Percentiles rank a stretch among this genome's conserved stretches.
Conservation (phyloP, 2,113 vertebrate species). For the Hiodon tergisus region DNA sequence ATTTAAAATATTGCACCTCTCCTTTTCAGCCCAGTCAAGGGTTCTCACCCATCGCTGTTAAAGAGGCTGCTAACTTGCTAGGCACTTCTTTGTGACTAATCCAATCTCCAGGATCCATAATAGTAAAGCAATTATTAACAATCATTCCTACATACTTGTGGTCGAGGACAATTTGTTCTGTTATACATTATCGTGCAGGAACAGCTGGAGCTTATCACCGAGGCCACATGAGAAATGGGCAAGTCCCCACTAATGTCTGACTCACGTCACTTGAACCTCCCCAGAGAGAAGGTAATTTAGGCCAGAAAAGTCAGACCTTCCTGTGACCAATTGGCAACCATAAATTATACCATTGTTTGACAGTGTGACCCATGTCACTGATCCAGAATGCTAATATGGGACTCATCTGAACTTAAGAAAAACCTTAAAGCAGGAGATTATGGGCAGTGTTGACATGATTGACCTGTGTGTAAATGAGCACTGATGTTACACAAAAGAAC, state of each 20-base stretch:
- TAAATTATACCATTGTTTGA: constrained; percentile 39
- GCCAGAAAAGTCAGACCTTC: constrained; percentile 42
- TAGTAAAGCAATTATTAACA: constrained; percentile 24
- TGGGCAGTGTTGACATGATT: background rate
- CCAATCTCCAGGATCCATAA: constrained; percentile 6
- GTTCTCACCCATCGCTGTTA: no score
- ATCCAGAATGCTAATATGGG: background rate
- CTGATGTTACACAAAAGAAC: background rate
- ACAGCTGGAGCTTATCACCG: constrained; percentile 55
- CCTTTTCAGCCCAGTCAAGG: no score
- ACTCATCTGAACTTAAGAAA: background rate
- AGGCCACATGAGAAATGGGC: constrained; percentile 40
- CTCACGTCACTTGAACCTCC: constrained; percentile 51
- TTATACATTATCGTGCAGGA: constrained; percentile 33
- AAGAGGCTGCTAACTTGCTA: background rate
- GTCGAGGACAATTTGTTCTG: constrained; percentile 30
- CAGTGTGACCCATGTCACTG: constrained; percentile 17
- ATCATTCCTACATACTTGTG: constrained; percentile 14
- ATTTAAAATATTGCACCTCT: no score
- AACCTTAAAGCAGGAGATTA: background rate
- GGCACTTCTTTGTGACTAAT: constrained; percentile 33
- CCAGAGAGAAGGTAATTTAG: constrained; percentile 47
- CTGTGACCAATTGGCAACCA: constrained; percentile 47
- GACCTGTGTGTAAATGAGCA: background rate
- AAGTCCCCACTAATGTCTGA: constrained; percentile 44